Conservation (phyloP, 2,797 vertebrate genomes). For the Prunella strophiata region DNA sequence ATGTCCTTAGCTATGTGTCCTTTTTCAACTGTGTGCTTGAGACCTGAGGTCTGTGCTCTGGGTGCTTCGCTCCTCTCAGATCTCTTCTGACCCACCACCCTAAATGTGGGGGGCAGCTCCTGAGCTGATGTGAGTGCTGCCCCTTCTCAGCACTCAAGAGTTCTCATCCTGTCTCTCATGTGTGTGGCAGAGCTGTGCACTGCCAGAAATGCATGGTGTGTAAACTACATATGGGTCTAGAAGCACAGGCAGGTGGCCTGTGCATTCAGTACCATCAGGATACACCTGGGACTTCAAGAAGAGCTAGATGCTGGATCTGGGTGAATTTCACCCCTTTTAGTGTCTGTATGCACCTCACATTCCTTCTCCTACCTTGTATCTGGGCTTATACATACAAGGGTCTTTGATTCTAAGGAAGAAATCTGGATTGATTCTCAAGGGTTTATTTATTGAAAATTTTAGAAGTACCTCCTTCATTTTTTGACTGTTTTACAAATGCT, state of each 20-base stretch:
- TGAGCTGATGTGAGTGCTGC: neutral
- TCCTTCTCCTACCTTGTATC: neutral
- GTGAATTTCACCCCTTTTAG: neutral
- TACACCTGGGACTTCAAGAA: neutral
- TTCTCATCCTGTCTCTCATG: neutral
- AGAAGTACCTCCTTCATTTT: neutral
- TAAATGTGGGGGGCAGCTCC: neutral
- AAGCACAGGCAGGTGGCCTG: neutral
- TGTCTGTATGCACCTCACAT: neutral
- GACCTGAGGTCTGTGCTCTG: neutral
- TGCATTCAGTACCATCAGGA: neutral
- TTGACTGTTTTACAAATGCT: neutral
- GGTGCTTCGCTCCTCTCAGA: accelerated
- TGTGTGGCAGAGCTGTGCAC: neutral
- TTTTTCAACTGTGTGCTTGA: neutral
- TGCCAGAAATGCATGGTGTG: neutral
- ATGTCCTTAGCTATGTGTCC: neutral
- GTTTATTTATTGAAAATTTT: neutral
- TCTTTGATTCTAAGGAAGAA: neutral
- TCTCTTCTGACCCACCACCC: neutral
- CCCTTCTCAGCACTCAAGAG: accelerated
- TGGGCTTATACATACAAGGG: accelerated
- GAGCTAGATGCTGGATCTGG: neutral
- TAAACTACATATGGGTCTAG: neutral
- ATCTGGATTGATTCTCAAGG: neutral